Percentiles rank a stretch among this genome's conserved stretches.
Conservation (phyloP, 2,113 vertebrate species). For the Chionis minor region DNA sequence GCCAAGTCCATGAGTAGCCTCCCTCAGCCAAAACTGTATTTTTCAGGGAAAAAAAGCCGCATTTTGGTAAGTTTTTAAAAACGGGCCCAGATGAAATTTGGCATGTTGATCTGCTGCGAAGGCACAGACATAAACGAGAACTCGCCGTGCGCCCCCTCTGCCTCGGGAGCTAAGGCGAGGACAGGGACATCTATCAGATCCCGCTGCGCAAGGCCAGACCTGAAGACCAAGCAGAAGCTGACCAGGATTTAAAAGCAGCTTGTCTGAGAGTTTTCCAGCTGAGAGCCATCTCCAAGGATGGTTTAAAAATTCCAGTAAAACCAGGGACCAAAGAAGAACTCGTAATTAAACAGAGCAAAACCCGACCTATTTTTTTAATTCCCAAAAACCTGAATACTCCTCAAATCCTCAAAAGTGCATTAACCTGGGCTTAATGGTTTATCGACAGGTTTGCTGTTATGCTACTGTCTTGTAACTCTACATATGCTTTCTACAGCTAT, state of each 20-base stretch:
- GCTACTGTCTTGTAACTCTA: background rate
- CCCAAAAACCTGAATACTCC: background rate
- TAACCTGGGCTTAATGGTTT: background rate
- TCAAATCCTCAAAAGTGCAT: background rate
- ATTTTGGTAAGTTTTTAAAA: background rate
- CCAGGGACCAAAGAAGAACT: background rate
- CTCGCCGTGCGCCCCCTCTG: accelerated
- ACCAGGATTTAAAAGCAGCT: background rate
- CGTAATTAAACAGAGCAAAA: background rate
- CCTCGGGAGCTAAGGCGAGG: background rate
- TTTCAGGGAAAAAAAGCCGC: background rate
- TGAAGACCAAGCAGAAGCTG: background rate
- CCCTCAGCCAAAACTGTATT: accelerated
- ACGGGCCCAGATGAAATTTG: no score
- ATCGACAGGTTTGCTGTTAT: background rate
- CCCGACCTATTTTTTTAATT: background rate
- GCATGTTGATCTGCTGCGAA: background rate
- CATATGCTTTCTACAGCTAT: background rate
- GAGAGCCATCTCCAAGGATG: background rate
- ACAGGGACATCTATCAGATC: accelerated
- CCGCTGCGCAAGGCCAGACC: background rate
- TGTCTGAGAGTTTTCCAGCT: background rate
- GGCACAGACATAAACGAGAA: background rate
- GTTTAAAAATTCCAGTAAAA: background rate
- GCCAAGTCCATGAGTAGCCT: background rate